Base-by-base conservation (phyloP, 2,888 invertebrate genomes). In the Acrobasis consociella region DNA sequence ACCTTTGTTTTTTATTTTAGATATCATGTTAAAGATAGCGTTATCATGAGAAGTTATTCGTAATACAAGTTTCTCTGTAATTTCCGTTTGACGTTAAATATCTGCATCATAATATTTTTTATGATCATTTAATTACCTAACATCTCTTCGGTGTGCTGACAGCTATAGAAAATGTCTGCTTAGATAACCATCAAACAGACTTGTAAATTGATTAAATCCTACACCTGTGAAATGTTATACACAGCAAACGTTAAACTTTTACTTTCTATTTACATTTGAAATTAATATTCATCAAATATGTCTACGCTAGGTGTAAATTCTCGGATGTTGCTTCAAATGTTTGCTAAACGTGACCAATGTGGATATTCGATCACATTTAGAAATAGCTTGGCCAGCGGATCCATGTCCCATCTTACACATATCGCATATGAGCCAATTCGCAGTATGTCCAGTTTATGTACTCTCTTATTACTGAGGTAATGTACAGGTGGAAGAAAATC, bases 281-380 rank as follows among this genome's bases (percentile, higher is more conserved):
- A 56, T 56, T 56, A 22, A 56, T 56, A 56, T 56, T 56, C 17
- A 56, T 17, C 56, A 42, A 61, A 52, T 17, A 42, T 46, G 55
- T 37, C 9, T n/a, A 16, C 15, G 55, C 53, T 52, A 60, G 52
- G 52, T 60, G 42, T 53, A 46, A 39, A 60, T 22, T 52, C 51
- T 60, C 42, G 16, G 5, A 60, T 56, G 10, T 17, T 56, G 46
- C 42, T 17, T 56, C 56, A 22, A 56, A 42, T 56, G 42, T 56
- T 56, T 56, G 56, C 56, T 42, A 56, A 42, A 56, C 56, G 56
- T 56, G 56, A 56, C 56, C 42, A 56, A 42, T 56, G 42, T 56
- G 17, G 39, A 42, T 56, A 13, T 17, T 42, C 56, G 22, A 42
- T 56, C 56, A n/a, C 46, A n/a, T 11, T 46, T 46, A 46, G 11